Conservation (phyloP, 2,888 invertebrate species). For the Neoitamus cyanurus region DNA sequence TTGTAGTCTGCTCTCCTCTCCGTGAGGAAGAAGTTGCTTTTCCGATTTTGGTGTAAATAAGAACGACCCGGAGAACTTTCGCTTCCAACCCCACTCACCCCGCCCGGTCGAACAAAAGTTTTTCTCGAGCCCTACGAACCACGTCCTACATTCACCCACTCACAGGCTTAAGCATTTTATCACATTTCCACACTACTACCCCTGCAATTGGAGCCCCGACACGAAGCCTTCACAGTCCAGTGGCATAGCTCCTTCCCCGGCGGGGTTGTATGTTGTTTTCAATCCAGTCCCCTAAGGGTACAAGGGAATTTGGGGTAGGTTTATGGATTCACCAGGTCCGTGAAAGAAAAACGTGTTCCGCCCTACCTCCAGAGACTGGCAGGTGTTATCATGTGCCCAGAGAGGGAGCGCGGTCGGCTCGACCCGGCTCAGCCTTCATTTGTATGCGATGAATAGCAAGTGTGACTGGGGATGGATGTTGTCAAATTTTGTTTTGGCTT, state of each 20-base stretch:
- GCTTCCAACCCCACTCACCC: not conserved
- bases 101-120: not conserved
- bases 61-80: constrained; percentile 1
- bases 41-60: constrained; percentile 38
- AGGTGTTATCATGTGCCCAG: not conserved
- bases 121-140: not conserved
- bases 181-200: not conserved
- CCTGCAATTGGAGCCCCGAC: not conserved
- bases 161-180: not conserved
- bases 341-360: not conserved
- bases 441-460: not conserved
- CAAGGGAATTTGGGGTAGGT: constrained; percentile 26
- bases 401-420: not conserved
- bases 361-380: not conserved
- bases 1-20: not conserved
- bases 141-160: not conserved
- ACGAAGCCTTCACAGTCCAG: not conserved
- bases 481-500: not conserved
- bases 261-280: constrained; percentile 7
- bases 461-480: not conserved
- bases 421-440: not conserved
- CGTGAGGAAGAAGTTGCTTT: not conserved
- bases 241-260: not conserved
- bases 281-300: constrained; percentile 1
- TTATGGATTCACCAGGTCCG: not conserved